A percentile compares a stretch with the other conserved stretches of the same genome.
These are phyloP conservation scores for Conus betulinus DNA, from an alignment of 1,140 invertebrate species.

Conservation along the genomic window DNA sequence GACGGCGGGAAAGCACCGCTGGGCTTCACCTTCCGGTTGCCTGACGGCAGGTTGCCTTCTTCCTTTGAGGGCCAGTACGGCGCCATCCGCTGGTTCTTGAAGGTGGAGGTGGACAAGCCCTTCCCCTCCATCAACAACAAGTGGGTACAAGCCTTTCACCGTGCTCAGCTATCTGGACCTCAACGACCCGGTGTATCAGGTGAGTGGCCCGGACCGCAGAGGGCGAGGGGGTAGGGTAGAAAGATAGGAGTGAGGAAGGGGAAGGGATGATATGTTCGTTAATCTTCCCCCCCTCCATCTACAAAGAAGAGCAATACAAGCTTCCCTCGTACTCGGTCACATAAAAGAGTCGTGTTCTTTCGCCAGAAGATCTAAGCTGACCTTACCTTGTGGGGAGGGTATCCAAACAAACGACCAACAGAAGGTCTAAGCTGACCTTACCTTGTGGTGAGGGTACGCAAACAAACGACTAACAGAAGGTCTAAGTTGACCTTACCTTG, in stretches of 20 bases:
- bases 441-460: too few relatives aligned
- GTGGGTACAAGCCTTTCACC: slow-evolving; percentile 44
- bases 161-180: slow-evolving; percentile 38
- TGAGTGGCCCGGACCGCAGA: background rate
- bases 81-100: slow-evolving; percentile 48
- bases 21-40: slow-evolving; percentile 41
- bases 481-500: too few relatives aligned
- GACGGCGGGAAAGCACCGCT: slow-evolving; percentile 31
- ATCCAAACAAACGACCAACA: too few relatives aligned
- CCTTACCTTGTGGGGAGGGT: too few relatives aligned
- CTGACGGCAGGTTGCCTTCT: slow-evolving; percentile 27
- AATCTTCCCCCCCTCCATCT: background rate
- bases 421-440: too few relatives aligned
- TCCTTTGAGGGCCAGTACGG: slow-evolving; percentile 50
- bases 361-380: too few relatives aligned
- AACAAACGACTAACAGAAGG: too few relatives aligned
- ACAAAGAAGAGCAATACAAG: background rate
- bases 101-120: slow-evolving; percentile 45
- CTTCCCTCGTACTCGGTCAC: background rate
- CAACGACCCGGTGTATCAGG: slow-evolving; percentile 40
- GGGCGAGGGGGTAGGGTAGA: background rate
- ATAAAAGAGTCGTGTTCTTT: too few relatives aligned
- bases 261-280: background rate
- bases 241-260: background rate
- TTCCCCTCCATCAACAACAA: slow-evolving; percentile 39